Evolutionary conservation across 2,797 vertebrate species (phyloP), one percentile per base, ranked within the genome.

Genomic region (Lutjanus campechanus): DNA sequence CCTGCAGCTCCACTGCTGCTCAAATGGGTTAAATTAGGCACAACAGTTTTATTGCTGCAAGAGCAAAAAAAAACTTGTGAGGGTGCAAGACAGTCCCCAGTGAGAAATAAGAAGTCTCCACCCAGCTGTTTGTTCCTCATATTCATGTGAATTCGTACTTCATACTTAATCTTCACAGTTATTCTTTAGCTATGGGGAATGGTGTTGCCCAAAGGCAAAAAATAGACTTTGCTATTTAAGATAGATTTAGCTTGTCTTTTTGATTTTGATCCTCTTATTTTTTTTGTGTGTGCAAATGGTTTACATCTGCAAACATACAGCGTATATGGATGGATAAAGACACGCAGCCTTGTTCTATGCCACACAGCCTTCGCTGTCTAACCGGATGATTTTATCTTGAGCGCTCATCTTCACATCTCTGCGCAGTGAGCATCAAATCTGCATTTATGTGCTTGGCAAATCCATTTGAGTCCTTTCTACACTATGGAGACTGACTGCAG

Each of bases 21-120:
- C 44, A 88, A 69, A 88, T 72, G 74, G 81, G 82, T 85, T 92
- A 82, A 92, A 91, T 91, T 83, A 88, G 73, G 73, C 74, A 79
- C 79, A 76, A 73, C 65, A 65, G 58, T 88, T 87, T 79, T 81
- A 86, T 85, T 87, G 82, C 81, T 81, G 70, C 67, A 56, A 84
- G 65, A 74, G 82, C 64, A 79, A 71, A 81, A 81, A 64, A 29
- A 58, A 36, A 55, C 29, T 49, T 63, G 55, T 12, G 2, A 69
- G 64, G 59, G 43, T 65, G 67, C 64, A 68, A 53, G 50, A 60
- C 49, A 65, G 50, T 85, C 76, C 69, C 69, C 8, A 5, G 56
- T 44, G 86, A 79, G 60, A 79, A 44, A 61, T 25, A 56, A 44
- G 16, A 67, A 41, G 59, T 70, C 66, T 80, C 56, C 61, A 40